Percentiles rank a stretch among this genome's conserved stretches.
Conservation (phyloP, 2,797 vertebrate genomes). For the Cyprinella venusta region DNA sequence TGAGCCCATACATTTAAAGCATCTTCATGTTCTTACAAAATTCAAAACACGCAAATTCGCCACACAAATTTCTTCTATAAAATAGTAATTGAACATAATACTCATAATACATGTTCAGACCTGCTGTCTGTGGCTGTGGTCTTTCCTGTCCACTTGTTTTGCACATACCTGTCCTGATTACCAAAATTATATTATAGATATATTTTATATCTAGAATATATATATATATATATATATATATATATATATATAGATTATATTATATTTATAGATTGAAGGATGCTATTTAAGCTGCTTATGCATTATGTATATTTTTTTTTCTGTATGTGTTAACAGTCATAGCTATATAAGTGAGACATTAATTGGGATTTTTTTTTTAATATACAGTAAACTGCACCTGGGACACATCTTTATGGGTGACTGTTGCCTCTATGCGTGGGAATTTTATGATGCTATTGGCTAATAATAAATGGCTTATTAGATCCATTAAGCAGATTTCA, state of each 20-base stretch:
- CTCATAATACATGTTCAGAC: neutral
- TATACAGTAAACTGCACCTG: neutral
- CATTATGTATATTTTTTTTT: neutral
- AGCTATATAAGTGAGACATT: neutral
- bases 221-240: too few relatives aligned
- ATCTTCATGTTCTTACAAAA: neutral
- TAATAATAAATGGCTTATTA: neutral
- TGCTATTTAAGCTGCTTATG: neutral
- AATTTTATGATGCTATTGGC: neutral
- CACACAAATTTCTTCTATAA: neutral
- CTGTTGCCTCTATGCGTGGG: neutral
- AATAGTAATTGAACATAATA: neutral
- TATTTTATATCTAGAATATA: too few relatives aligned
- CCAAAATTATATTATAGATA: too few relatives aligned
- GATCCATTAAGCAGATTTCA: neutral
- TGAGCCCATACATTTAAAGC: conserved; percentile 78
- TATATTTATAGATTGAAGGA: neutral
- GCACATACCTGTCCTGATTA: neutral
- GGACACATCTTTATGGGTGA: neutral
- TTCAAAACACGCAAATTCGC: neutral
- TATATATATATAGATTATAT: too few relatives aligned
- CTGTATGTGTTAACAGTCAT: neutral
- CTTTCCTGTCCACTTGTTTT: neutral
- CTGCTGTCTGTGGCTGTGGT: neutral
- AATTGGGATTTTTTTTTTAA: neutral